Base-by-base conservation (phyloP, 2,888 invertebrate genomes). In the Aphrophora alni region DNA sequence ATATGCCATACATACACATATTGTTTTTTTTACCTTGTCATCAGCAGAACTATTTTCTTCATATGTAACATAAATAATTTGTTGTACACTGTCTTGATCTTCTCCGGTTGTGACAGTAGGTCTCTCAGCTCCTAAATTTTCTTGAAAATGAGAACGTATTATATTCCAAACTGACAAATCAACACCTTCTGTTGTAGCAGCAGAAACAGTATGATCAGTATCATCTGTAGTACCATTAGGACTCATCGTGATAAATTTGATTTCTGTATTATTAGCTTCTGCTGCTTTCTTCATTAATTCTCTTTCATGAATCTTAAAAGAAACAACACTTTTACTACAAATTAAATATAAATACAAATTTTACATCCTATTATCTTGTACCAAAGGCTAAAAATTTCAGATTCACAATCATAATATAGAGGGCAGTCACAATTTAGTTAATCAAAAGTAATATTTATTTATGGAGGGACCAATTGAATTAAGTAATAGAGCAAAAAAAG, bases 31-130 rank as follows among this genome's bases (percentile, higher is more conserved):
- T 75, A 82, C 82, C 81, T 82, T 82, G 21, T 76, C 78, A 78
- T 27, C 80, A 3, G 88, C 88, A 84, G 89, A 88, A 80, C 88
- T 87, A 24, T 88, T 87, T 84, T 90, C 89, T 82, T 90, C 89
- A 84, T 90, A 90, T 1, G 90, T 89, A 0, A 91, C 89, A 82
- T 90, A 90, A 82, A 90, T 88, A 78, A 90, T 89, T 84, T 90
- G 90, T 33, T 89, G 88, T 21, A 87, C 86, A 21, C 86, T 88
- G 81, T 88, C 88, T 68, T 85, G 87, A 4, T 79, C 82, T 7
- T 82, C 83, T 69, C 28, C 38, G 21, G n/a, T 0, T 59, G 21
- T 21, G 7, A 4, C 44, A 38, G 51, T 73, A 25, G 59, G 68
- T 26, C 74, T 77, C 12, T 78, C 38, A 25, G 86, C 85, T 10